Evolutionary conservation across 2,113 vertebrate genomes (phyloP).

Genomic region (Machaerirhynchus nigripectus): DNA sequence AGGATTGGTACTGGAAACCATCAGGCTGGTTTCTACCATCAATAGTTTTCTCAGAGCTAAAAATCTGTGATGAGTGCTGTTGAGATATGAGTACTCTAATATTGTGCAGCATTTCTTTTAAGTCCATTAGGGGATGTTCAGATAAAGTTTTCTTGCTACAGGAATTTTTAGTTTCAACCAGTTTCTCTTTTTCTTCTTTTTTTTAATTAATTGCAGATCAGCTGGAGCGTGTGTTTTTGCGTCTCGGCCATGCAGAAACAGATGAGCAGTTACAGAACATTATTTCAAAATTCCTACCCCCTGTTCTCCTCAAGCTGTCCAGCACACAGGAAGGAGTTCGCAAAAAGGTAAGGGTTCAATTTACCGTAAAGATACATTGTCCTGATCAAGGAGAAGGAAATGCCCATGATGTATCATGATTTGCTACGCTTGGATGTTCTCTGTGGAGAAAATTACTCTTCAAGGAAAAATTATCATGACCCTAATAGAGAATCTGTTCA

Average conservation of each 20-base stretch:
- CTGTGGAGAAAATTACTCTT: neutral
- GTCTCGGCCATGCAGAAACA: slow-evolving; percentile 96
- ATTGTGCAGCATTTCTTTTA: neutral
- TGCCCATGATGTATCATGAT: neutral
- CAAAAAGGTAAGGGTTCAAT: slow-evolving; percentile 85
- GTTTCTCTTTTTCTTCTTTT: neutral
- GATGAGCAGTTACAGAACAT: slow-evolving; percentile 96
- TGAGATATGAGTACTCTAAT: neutral
- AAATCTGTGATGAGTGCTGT: neutral
- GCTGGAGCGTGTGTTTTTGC: slow-evolving; percentile 95
- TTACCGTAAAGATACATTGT: neutral
- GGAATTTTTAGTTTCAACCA: neutral
- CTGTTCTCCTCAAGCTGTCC: slow-evolving; percentile 96
- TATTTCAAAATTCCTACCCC: slow-evolving; percentile 97
- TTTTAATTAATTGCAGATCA: slow-evolving; percentile 83
- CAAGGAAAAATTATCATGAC: neutral
- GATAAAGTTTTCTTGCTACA: neutral
- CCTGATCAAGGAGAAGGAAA: neutral
- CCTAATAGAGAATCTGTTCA: neutral
- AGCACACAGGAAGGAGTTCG: slow-evolving; percentile 96
- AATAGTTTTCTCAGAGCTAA: neutral
- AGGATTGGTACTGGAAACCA: neutral
- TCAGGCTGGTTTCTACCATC: neutral
- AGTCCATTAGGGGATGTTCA: neutral
- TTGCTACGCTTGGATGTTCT: neutral